A percentile compares a stretch with the other conserved stretches of the same genome.
Evolutionary conservation across 2,113 vertebrate species (phyloP).

Genomic region (Corythornis madagascariensis): DNA sequence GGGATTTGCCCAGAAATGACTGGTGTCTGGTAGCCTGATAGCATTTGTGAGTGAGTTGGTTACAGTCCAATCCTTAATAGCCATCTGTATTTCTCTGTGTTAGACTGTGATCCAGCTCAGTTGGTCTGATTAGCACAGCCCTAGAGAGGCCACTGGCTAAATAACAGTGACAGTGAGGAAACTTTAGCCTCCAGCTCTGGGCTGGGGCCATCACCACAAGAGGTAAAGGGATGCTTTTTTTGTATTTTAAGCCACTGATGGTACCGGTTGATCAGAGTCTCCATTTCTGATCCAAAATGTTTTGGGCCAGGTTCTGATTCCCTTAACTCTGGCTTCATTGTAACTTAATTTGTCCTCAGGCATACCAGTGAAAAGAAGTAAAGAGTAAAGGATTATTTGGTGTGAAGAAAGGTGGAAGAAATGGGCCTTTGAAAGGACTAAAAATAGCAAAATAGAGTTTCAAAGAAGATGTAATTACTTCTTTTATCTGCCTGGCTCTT

Average conservation of each 20-base stretch:
- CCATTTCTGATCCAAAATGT: not conserved
- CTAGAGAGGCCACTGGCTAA: slow-evolving; percentile 26
- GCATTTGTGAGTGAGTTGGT: slow-evolving; percentile 51
- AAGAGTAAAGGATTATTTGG: not conserved
- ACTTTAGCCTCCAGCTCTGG: not conserved
- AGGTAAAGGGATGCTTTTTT: not conserved
- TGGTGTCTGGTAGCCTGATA: slow-evolving; percentile 8
- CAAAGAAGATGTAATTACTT: slow-evolving; percentile 51
- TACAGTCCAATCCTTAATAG: slow-evolving; percentile 43
- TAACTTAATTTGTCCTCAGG: not conserved
- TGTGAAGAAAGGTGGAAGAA: slow-evolving; percentile 25
- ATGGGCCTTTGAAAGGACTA: slow-evolving; percentile 18
- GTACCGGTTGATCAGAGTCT: not conserved
- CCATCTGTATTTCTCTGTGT: slow-evolving; percentile 43
- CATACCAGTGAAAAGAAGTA: not conserved
- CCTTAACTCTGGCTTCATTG: not conserved
- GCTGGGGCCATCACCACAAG: not conserved
- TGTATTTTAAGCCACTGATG: not conserved
- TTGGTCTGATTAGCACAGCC: slow-evolving; percentile 43
- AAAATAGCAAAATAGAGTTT: slow-evolving; percentile 46
- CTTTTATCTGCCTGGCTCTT: slow-evolving; percentile 51
- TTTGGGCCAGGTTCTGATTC: not conserved
- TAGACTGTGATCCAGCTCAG: not conserved
- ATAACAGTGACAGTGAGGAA: not conserved
- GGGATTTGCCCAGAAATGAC: not conserved